phyloP scores from a whole-genome alignment of 2,113 vertebrate species.

The Gorsachius goisagi region DNA sequence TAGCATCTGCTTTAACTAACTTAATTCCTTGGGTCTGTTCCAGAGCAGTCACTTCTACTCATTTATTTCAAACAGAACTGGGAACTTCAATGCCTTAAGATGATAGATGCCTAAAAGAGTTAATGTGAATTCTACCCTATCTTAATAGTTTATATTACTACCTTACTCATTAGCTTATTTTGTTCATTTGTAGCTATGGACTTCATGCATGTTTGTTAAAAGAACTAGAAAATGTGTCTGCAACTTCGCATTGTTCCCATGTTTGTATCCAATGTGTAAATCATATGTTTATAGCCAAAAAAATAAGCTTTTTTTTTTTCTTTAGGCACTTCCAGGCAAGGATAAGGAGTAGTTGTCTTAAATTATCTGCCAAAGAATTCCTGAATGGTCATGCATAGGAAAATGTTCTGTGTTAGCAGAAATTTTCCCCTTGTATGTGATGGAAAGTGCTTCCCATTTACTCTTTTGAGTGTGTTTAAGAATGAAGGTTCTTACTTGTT shows the following conservation, averaged over 20 bases:
- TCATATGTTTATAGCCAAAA: neutral
- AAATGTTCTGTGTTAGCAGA: constrained; percentile 4
- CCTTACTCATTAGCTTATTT: neutral
- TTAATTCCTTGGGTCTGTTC: neutral
- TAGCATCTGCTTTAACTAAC: neutral
- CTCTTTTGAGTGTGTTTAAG: neutral
- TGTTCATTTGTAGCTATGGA: neutral
- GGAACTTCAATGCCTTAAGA: neutral
- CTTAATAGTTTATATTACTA: neutral
- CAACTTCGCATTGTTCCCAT: neutral
- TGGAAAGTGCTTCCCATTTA: neutral
- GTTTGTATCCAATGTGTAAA: neutral
- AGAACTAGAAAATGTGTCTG: neutral
- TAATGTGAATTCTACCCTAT: neutral
- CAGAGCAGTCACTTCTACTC: neutral
- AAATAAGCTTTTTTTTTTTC: neutral
- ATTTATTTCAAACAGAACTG: neutral
- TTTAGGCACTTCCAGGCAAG: neutral
- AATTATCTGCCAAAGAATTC: constrained; percentile 29
- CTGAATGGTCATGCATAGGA: neutral
- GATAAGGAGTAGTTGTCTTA: neutral
- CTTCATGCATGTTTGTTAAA: neutral
- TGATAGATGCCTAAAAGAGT: neutral
- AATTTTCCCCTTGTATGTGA: neutral
- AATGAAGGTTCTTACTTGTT: neutral